A percentile compares a stretch with the other conserved stretches of the same genome.
These are phyloP conservation scores for Elmis aenea DNA, from an alignment of 2,888 invertebrate genomes.

Conservation along the genomic window DNA sequence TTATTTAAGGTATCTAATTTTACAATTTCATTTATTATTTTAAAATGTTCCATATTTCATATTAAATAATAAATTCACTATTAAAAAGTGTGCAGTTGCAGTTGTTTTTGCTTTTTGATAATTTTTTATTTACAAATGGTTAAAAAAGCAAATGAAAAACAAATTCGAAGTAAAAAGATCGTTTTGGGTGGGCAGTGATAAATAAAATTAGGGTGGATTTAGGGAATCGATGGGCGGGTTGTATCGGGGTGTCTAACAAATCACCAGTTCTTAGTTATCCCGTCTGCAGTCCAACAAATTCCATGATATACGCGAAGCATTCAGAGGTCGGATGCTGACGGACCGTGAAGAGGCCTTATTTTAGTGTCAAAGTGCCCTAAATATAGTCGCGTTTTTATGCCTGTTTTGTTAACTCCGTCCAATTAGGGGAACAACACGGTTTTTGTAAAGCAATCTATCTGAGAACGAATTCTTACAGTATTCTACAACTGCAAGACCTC, in stretches of 20 bases:
- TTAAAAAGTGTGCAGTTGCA: too few relatives aligned
- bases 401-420: constrained; percentile 10
- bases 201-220: constrained; percentile 27
- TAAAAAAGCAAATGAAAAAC: too few relatives aligned
- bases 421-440: constrained; percentile 12
- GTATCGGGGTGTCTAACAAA: constrained; percentile 27
- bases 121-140: too few relatives aligned
- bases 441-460: constrained; percentile 10
- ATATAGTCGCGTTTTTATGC: constrained; percentile 22
- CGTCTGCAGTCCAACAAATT: constrained; percentile 12
- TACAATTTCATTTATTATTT: too few relatives aligned
- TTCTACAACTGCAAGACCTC: too few relatives aligned
- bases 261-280: constrained; percentile 21
- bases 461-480: too few relatives aligned
- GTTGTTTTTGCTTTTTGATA: too few relatives aligned
- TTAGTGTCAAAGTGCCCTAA: constrained; percentile 22
- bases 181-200: constrained; percentile 26
- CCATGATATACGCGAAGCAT: constrained; percentile 15
- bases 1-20: too few relatives aligned
- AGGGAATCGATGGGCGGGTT: constrained; percentile 17
- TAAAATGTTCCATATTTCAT: too few relatives aligned
- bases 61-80: too few relatives aligned
- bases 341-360: constrained; percentile 19
- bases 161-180: too few relatives aligned
- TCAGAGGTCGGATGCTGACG: constrained; percentile 13